These are phyloP conservation scores for Nephrotoma guestfalica DNA, from an alignment of 2,888 invertebrate species.

Conservation along the genomic window DNA sequence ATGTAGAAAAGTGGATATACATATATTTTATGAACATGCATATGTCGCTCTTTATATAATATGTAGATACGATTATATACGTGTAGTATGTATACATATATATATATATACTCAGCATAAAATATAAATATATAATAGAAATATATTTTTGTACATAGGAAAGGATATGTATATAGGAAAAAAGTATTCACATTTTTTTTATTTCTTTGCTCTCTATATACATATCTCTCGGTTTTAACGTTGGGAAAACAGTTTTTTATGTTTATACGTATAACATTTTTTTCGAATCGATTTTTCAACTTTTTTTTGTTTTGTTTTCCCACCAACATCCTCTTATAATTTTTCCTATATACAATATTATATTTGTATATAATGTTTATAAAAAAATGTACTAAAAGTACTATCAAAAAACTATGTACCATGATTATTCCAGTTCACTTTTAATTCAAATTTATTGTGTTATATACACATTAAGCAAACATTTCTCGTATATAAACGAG, in stretches of 20 bases:
- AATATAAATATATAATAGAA: neutral
- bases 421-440: neutral
- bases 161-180: neutral
- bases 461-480: neutral
- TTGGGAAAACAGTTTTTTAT: neutral
- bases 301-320: slow-evolving; percentile 3
- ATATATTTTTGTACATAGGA: neutral
- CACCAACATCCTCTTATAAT: neutral
- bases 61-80: neutral
- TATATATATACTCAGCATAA: neutral
- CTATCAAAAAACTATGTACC: neutral
- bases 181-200: neutral
- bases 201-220: neutral
- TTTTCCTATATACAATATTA: neutral
- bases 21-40: neutral
- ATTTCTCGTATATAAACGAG: neutral
- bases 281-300: slow-evolving; percentile 1
- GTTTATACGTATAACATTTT: neutral
- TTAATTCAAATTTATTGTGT: neutral
- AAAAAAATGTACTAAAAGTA: neutral
- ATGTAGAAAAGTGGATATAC: neutral
- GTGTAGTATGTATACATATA: too few relatives aligned
- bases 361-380: neutral
- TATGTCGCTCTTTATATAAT: neutral
- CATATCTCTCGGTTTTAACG: neutral